Evolutionary conservation across 2,113 vertebrate species (phyloP).

Genomic region (Pipra filicauda): DNA sequence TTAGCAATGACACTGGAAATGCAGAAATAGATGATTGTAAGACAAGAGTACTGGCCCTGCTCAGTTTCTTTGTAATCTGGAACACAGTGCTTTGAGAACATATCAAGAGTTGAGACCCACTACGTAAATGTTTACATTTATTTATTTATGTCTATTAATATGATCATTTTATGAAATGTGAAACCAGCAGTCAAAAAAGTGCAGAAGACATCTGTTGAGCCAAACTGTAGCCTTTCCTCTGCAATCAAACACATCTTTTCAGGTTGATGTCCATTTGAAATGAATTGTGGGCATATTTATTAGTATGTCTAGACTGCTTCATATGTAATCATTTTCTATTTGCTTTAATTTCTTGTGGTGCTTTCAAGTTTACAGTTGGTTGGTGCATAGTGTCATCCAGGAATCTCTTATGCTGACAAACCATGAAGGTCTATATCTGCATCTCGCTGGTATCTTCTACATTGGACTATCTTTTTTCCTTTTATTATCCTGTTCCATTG

Average conservation of each 20-base stretch:
- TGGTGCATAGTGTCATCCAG: not conserved
- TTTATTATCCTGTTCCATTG: not conserved
- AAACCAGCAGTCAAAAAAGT: not conserved
- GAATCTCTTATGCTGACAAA: not conserved
- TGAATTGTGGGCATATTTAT: not conserved
- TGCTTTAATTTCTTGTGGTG: not conserved
- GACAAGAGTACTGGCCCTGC: not conserved
- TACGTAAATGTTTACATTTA: not conserved
- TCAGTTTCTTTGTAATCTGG: not conserved
- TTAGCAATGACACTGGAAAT: not conserved
- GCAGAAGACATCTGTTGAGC: not conserved
- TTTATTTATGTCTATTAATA: not conserved
- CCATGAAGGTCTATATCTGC: not conserved
- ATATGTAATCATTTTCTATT: not conserved
- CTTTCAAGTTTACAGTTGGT: not conserved
- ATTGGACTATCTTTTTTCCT: not conserved
- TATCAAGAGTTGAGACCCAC: not conserved
- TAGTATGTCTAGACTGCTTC: not conserved
- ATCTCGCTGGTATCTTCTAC: not conserved
- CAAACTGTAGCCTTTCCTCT: not conserved
- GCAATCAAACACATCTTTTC: not conserved
- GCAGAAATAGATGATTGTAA: not conserved
- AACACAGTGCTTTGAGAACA: not conserved
- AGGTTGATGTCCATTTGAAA: not conserved
- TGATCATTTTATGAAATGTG: not conserved